Base-by-base conservation (phyloP, 2,797 vertebrate genomes). In the Lagodon rhomboides region DNA sequence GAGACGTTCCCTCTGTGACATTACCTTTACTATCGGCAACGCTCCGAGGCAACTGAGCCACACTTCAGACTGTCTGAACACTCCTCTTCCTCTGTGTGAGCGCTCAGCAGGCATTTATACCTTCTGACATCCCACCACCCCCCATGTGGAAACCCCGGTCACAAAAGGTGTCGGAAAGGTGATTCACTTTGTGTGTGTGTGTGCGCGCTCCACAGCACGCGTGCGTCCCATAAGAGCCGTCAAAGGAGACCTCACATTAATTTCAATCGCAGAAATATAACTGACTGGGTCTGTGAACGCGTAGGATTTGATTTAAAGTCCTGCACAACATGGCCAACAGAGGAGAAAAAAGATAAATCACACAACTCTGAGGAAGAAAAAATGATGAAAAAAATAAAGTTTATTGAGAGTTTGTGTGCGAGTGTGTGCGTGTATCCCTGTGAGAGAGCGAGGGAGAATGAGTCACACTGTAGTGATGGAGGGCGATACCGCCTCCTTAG, bases 51-150 rank as follows among this genome's bases (percentile, higher is more conserved):
- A 84, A 78, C 46, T 43, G 51, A 67, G 34, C 75, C 58, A 49
- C 68, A 22, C 81, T 68, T 80, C 73, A 80, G 27, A 67, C 75
- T 78, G 50, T 68, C 65, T 65, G 53, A 65, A 75, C 73, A 66
- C 61, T 68, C 75, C 75, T 34, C 51, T 58, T 56, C 73, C 67
- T 43, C 46, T n/a, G 25, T 73, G 69, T 82, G 85, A 79, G 64
- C 8, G 6, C 79, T 76, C 87, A 74, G 88, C 55, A 76, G 77
- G 79, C 51, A 55, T 84, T 75, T 66, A 84, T 77, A 69, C 59
- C 73, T 56, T 84, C 53, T 83, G 78, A 89, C 71, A 85, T 83
- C 59, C 55, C 34, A 49, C 47, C 47, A 43, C 23, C 43, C 23
- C 43, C 23, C 60, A 47, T 67, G 79, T 69, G 59, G 76, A 86